Conservation (phyloP, 2,113 vertebrate genomes). For the Planiliza haematocheilus region DNA sequence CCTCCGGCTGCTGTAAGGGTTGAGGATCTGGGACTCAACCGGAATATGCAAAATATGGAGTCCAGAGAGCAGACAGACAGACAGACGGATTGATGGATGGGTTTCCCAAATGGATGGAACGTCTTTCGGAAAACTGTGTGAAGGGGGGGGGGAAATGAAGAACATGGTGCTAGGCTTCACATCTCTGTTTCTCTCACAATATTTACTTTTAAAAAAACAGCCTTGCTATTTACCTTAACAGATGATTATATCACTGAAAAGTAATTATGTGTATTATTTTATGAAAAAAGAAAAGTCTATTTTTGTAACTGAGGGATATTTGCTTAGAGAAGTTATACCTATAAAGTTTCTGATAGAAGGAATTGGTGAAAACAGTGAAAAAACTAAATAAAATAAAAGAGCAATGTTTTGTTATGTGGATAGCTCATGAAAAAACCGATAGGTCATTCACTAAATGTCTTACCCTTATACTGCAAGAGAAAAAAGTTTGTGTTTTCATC, state of each 20-base stretch:
- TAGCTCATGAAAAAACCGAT: slow-evolving; percentile 58
- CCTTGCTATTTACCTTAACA: slow-evolving; percentile 84
- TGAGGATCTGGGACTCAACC: slow-evolving; percentile 68
- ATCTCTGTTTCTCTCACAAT: slow-evolving; percentile 59
- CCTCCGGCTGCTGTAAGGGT: slow-evolving; percentile 77
- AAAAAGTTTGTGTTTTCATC: slow-evolving; percentile 51
- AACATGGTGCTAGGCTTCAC: slow-evolving; percentile 81
- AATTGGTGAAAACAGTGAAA: slow-evolving; percentile 22
- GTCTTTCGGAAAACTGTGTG: slow-evolving; percentile 21
- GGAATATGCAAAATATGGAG: slow-evolving; percentile 83
- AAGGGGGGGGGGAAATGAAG: slow-evolving; percentile 32
- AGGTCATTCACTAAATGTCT: slow-evolving; percentile 74
- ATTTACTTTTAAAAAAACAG: slow-evolving; percentile 75
- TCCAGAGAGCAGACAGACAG: slow-evolving; percentile 49
- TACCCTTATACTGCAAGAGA: slow-evolving; percentile 59
- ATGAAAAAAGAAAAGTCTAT: slow-evolving; percentile 83
- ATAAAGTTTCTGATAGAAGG: slow-evolving; percentile 53
- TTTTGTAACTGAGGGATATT: slow-evolving; percentile 85
- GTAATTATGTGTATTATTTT: slow-evolving; percentile 84
- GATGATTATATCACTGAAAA: slow-evolving; percentile 79
- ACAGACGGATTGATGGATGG: background rate
- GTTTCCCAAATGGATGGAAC: slow-evolving; percentile 4
- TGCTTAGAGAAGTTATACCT: slow-evolving; percentile 76
- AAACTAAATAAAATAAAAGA: slow-evolving; percentile 1
- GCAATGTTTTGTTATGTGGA: slow-evolving; percentile 47